phyloP scores from a whole-genome alignment of 2,888 invertebrate genomes.

The Diplazon laetatorius region DNA sequence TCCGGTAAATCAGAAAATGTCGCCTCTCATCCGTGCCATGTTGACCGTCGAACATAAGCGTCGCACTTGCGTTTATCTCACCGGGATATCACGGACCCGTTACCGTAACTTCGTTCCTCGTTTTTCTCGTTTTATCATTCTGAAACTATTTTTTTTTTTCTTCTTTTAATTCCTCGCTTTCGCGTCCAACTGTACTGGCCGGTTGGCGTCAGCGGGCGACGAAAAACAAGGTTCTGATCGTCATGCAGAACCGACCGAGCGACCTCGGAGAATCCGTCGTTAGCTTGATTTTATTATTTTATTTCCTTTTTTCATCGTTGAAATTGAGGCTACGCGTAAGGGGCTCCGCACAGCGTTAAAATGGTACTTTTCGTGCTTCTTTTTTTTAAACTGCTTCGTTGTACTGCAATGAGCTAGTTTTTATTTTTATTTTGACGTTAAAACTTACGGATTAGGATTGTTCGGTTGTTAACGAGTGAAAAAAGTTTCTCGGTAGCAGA shows the following conservation, averaged over 20 bases:
- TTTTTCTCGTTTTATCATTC: not conserved
- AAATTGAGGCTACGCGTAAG: not conserved
- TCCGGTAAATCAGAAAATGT: slow-evolving; percentile 77
- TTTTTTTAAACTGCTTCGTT: not conserved
- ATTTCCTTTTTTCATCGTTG: not conserved
- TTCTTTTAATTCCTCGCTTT: not conserved
- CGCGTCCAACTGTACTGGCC: too few relatives aligned
- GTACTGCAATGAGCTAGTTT: not conserved
- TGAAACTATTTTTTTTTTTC: not conserved
- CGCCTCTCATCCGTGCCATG: slow-evolving; percentile 68
- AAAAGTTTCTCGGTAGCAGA: not conserved
- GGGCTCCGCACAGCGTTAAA: not conserved
- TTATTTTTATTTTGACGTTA: not conserved
- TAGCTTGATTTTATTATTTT: not conserved
- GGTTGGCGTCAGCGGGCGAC: not conserved
- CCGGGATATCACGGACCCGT: slow-evolving; percentile 28
- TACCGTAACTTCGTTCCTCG: not conserved
- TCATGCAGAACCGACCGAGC: not conserved
- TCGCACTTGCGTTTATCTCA: slow-evolving; percentile 6
- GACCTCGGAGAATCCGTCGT: slow-evolving; percentile 17
- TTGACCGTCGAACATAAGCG: slow-evolving; percentile 72
- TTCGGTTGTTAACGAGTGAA: not conserved
- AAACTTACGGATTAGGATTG: not conserved
- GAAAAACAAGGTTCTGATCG: not conserved
- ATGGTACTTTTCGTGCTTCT: too few relatives aligned